Evolutionary conservation across 2,888 invertebrate species (phyloP).

Genomic region (Ochropacha duplaris): DNA sequence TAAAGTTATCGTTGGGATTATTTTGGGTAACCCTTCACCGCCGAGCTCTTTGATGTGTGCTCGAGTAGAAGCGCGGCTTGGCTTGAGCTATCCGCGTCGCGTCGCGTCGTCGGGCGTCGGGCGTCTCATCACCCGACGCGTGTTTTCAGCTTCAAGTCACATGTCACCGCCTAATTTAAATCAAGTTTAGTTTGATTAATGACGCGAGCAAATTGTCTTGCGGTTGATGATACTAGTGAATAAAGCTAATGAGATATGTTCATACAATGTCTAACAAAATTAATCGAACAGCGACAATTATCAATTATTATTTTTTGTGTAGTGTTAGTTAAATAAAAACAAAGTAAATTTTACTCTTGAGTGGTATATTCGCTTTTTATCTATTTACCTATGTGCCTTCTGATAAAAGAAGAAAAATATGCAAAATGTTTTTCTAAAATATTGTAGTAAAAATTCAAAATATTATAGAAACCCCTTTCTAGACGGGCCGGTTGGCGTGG

Average conservation of each 20-base stretch:
- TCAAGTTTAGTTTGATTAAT: constrained; percentile 58
- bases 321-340: neutral
- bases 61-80: constrained; percentile 11
- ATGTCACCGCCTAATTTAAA: constrained; percentile 49
- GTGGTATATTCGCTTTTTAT: no score
- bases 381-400: no score
- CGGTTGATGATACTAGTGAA: constrained; percentile 9
- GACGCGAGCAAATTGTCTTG: constrained; percentile 33
- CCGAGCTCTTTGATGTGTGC: constrained; percentile 57
- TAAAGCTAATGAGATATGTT: neutral
- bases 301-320: no score
- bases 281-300: neutral
- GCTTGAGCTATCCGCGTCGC: neutral
- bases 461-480: no score
- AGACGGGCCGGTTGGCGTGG: no score
- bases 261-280: neutral
- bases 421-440: no score
- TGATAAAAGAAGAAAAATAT: no score
- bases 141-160: constrained; percentile 42
- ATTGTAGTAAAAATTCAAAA: no score
- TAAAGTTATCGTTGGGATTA: constrained; percentile 64
- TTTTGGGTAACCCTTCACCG: constrained; percentile 41
- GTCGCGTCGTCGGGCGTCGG: constrained; percentile 13
- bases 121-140: constrained; percentile 10
- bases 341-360: no score